Percentiles rank a stretch among this genome's conserved stretches.
These are phyloP conservation scores for Lysandra bellargus DNA, from an alignment of 2,888 invertebrate species.

Conservation along the genomic window DNA sequence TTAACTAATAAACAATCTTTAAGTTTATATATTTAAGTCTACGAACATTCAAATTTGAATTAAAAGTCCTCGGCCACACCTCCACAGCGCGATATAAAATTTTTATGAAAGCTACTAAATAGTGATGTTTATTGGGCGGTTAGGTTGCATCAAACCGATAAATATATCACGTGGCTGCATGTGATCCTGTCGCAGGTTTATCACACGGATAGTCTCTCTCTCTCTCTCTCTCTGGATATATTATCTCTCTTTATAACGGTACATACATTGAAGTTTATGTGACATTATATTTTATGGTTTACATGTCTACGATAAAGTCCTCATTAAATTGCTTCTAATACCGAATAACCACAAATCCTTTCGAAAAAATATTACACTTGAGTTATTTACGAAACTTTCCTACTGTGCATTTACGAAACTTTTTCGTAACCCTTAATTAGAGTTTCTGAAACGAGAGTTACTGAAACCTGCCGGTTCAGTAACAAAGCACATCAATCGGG, in stretches of 20 bases:
- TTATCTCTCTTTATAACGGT: background rate
- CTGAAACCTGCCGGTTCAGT: conserved; percentile 37
- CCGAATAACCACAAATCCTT: background rate
- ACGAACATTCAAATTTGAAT: no score
- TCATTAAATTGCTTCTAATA: background rate
- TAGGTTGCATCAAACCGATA: conserved; percentile 64
- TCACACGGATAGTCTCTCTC: background rate
- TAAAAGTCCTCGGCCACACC: conserved; percentile 49
- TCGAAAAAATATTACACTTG: background rate
- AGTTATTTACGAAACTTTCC: background rate
- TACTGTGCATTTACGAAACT: conserved; percentile 16
- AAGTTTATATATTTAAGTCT: no score
- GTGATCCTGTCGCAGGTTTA: conserved; percentile 46
- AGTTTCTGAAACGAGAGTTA: conserved; percentile 31
- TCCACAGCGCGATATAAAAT: conserved; percentile 55
- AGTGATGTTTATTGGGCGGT: conserved; percentile 69
- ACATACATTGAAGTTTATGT: background rate
- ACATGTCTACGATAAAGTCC: background rate
- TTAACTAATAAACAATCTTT: no score
- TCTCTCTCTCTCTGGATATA: background rate
- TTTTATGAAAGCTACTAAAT: conserved; percentile 72
- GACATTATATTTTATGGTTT: conserved; percentile 5
- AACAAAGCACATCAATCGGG: conserved; percentile 60
- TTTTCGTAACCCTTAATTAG: conserved; percentile 34
- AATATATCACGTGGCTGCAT: conserved; percentile 62